A percentile compares a stretch with the other conserved stretches of the same genome.
These are phyloP conservation scores for Astreopora myriophthalma DNA, from an alignment of 64 coral and sea anemone genomes.

Conservation along the genomic window DNA sequence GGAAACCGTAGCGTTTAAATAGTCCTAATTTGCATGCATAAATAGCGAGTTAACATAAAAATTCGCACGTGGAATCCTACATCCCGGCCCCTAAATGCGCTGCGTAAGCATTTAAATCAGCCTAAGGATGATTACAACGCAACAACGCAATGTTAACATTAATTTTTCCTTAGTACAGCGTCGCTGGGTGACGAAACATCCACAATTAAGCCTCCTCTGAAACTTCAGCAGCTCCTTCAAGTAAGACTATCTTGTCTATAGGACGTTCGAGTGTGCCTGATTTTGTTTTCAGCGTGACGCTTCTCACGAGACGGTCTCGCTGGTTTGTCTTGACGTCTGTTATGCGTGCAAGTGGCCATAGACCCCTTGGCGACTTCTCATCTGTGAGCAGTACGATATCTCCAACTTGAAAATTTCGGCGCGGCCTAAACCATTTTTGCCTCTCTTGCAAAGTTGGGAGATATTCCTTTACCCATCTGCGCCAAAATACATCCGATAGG, in stretches of 20 bases:
- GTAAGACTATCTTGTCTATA: neutral
- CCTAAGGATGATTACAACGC: neutral
- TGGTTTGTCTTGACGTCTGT: neutral
- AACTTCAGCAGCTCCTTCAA: neutral
- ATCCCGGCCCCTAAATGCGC: constrained; percentile 40
- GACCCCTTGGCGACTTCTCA: neutral
- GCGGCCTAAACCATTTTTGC: neutral
- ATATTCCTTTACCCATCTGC: neutral
- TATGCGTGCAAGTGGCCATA: neutral
- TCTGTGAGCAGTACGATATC: neutral
- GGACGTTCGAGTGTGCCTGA: neutral
- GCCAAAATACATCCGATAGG: too few species aligned
- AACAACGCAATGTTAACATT: constrained; percentile 9
- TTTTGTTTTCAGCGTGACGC: neutral
- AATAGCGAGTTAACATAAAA: neutral
- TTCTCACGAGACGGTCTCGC: neutral
- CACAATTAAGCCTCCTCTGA: neutral
- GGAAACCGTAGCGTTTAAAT: neutral
- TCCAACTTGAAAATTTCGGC: neutral
- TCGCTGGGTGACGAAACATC: neutral
- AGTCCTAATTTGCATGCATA: neutral
- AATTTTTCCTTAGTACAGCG: neutral
- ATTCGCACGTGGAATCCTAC: neutral
- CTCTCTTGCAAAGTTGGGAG: neutral
- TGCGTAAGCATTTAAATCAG: neutral